Evolutionary conservation across 2,888 invertebrate species (phyloP).

Genomic region (Fabriciana adippe): DNA sequence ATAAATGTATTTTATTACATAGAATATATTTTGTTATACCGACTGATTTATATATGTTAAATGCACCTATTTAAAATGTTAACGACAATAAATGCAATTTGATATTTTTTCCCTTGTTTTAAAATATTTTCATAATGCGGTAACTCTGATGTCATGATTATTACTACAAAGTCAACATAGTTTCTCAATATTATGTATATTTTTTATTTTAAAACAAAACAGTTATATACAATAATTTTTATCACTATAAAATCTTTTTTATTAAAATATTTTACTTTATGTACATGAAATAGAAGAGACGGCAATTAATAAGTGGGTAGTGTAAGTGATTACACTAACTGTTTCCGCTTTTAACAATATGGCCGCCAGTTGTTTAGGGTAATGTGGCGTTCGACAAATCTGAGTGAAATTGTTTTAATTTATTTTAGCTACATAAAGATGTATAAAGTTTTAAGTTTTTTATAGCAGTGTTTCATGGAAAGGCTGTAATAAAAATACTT

Average conservation of each 20-base stretch:
- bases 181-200: constrained; percentile 30
- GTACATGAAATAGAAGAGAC: neutral
- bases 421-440: constrained; percentile 76
- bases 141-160: constrained; percentile 42
- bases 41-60: neutral
- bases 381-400: constrained; percentile 82
- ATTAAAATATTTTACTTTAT: constrained; percentile 6
- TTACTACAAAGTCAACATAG: constrained; percentile 41
- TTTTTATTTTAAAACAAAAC: constrained; percentile 6
- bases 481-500: constrained; percentile 66
- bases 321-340: constrained; percentile 52
- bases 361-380: constrained; percentile 82
- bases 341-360: constrained; percentile 78
- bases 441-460: constrained; percentile 76
- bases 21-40: neutral
- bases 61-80: neutral
- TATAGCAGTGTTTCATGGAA: constrained; percentile 78
- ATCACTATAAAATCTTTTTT: constrained; percentile 13
- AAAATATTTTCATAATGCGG: constrained; percentile 23
- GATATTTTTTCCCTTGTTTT: constrained; percentile 23
- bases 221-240: neutral
- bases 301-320: constrained; percentile 41
- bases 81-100: neutral
- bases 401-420: constrained; percentile 78
- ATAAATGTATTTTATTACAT: neutral